phyloP scores from a whole-genome alignment of 2,888 invertebrate species.

The Nemotelus pantherinus region DNA sequence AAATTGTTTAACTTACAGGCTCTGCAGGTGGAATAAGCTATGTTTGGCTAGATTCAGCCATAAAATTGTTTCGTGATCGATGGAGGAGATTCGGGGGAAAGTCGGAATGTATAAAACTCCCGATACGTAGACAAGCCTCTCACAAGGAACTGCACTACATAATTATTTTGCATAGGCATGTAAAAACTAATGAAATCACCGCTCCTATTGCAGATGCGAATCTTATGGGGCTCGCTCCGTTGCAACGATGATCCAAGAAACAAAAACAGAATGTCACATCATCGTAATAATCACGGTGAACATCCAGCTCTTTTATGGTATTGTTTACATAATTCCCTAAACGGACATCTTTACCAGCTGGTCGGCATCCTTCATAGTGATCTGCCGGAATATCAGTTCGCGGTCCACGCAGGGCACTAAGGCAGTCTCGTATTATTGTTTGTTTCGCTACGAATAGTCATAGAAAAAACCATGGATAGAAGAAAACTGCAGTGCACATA shows the following conservation, averaged over 20 bases:
- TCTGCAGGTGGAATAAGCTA: too few species aligned
- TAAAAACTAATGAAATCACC: neutral
- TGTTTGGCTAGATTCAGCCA: too few species aligned
- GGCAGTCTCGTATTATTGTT: slow-evolving; percentile 84
- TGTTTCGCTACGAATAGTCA: slow-evolving; percentile 71
- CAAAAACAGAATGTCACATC: slow-evolving; percentile 89
- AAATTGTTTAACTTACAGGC: too few species aligned
- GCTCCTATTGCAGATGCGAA: neutral
- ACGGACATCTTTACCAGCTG: slow-evolving; percentile 80
- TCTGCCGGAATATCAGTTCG: slow-evolving; percentile 91
- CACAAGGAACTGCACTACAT: too few species aligned
- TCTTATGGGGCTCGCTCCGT: slow-evolving; percentile 61
- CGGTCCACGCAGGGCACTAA: slow-evolving; percentile 80
- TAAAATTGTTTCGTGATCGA: too few species aligned
- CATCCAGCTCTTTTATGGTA: slow-evolving; percentile 83
- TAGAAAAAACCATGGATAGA: neutral
- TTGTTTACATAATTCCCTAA: slow-evolving; percentile 90
- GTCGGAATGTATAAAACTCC: too few species aligned
- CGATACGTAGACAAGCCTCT: too few species aligned
- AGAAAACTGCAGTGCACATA: slow-evolving; percentile 22
- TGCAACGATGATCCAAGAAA: slow-evolving; percentile 90
- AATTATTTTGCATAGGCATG: too few species aligned
- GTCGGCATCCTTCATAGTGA: slow-evolving; percentile 89
- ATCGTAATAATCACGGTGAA: slow-evolving; percentile 83
- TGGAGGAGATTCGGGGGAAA: too few species aligned